Conservation (phyloP, 37 sponge, comb jelly and placozoan species). For the Haliclona indistincta region DNA sequence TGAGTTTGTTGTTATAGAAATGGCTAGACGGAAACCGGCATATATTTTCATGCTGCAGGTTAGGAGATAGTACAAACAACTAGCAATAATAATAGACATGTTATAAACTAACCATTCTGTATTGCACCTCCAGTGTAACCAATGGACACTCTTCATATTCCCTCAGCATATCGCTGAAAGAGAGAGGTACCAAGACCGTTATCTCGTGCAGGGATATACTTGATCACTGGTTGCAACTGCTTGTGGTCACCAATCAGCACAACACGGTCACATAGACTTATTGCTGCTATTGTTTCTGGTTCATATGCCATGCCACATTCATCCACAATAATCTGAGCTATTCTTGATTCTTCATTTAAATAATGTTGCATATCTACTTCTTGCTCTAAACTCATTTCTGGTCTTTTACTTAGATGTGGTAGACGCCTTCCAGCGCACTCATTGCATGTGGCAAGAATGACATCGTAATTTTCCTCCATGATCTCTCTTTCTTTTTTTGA, state of each 20-base stretch:
- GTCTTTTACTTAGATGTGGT: not conserved
- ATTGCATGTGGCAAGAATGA: constrained; percentile 21
- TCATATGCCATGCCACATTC: constrained; percentile 70
- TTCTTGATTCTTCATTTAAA: not conserved
- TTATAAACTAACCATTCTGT: constrained; percentile 62
- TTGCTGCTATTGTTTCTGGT: constrained; percentile 59
- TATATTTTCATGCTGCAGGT: constrained; percentile 19
- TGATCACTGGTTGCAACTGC: constrained; percentile 59
- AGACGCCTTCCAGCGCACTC: not conserved
- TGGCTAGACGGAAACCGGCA: constrained; percentile 23
- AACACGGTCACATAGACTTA: constrained; percentile 24
- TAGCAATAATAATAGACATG: not conserved
- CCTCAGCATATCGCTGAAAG: constrained; percentile 37
- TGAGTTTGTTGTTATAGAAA: constrained; percentile 23
- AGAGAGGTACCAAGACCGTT: constrained; percentile 54
- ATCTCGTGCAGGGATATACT: constrained; percentile 30
- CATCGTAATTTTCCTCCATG: constrained; percentile 2
- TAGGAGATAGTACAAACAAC: not conserved
- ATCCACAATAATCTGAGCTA: constrained; percentile 51
- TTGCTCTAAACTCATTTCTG: not conserved
- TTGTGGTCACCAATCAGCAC: constrained; percentile 75
- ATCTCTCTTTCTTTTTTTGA: not conserved
- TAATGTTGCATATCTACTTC: not conserved
- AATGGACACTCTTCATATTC: not conserved
- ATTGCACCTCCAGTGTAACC: constrained; percentile 33